Evolutionary conservation across 1,140 invertebrate species (phyloP).

Genomic region (Cydia pomonella): DNA sequence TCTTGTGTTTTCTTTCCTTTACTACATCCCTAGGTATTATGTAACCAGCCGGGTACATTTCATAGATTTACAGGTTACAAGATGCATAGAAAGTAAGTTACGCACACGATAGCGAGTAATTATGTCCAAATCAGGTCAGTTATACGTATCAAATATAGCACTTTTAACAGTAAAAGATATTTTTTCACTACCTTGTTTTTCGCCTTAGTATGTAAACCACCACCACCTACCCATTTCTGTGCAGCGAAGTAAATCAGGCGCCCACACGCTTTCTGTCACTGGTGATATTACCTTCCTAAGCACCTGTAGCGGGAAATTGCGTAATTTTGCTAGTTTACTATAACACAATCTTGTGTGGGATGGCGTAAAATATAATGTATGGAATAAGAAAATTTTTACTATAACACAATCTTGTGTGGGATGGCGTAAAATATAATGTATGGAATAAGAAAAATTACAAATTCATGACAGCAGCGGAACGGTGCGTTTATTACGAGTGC

Average conservation of each 20-base stretch:
- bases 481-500: slow-evolving; percentile 3
- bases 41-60: no score
- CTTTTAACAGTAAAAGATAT: no score
- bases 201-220: neutral
- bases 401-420: neutral
- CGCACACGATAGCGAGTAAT: no score
- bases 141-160: no score
- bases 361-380: neutral
- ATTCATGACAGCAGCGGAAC: neutral
- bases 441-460: no score
- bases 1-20: no score
- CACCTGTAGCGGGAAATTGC: slow-evolving; percentile 26
- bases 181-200: no score
- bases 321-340: slow-evolving; percentile 16
- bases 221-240: slow-evolving; percentile 13
- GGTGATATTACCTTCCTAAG: slow-evolving; percentile 19
- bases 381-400: neutral
- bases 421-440: neutral
- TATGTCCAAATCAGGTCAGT: no score
- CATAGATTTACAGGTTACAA: no score
- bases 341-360: neutral
- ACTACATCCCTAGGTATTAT: no score
- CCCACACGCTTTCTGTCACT: neutral
- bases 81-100: no score
- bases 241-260: slow-evolving; percentile 19